These are phyloP conservation scores for Homarus americanus DNA, from an alignment of 1,140 invertebrate genomes.

Conservation along the genomic window DNA sequence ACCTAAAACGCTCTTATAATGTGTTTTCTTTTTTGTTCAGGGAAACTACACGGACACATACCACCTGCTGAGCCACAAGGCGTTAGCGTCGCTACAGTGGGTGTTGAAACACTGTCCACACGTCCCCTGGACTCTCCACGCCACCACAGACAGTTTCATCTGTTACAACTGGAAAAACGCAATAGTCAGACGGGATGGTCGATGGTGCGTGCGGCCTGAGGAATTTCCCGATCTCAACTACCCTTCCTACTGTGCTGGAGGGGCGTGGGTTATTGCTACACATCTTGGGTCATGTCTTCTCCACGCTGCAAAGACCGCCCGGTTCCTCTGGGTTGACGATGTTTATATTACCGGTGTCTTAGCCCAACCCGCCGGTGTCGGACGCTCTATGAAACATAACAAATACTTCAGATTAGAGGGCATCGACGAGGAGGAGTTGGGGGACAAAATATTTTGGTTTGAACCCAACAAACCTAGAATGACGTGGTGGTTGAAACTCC, in stretches of 20 bases:
- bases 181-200: constrained; percentile 10
- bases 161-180: not conserved
- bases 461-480: not conserved
- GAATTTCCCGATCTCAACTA: not conserved
- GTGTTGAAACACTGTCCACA: constrained; percentile 16
- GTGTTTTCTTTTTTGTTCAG: constrained; percentile 8
- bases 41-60: constrained; percentile 43
- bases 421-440: constrained; percentile 13
- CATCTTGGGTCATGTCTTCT: not conserved
- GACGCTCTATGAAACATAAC: not conserved
- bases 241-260: constrained; percentile 14
- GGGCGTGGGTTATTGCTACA: not conserved
- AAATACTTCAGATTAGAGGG: constrained; percentile 6
- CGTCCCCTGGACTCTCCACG: constrained; percentile 53
- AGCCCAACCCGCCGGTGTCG: not conserved
- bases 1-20: too few species aligned
- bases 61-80: constrained; percentile 42
- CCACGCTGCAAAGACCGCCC: not conserved
- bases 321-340: constrained; percentile 44
- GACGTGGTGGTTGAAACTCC: constrained; percentile 26
- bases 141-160: constrained; percentile 16
- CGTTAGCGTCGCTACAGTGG: constrained; percentile 24
- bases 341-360: constrained; percentile 25
- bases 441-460: constrained; percentile 29
- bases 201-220: not conserved